Evolutionary conservation across 2,113 vertebrate species (phyloP), one percentile per base, ranked within the genome.

Genomic region (Anas platyrhynchos): DNA sequence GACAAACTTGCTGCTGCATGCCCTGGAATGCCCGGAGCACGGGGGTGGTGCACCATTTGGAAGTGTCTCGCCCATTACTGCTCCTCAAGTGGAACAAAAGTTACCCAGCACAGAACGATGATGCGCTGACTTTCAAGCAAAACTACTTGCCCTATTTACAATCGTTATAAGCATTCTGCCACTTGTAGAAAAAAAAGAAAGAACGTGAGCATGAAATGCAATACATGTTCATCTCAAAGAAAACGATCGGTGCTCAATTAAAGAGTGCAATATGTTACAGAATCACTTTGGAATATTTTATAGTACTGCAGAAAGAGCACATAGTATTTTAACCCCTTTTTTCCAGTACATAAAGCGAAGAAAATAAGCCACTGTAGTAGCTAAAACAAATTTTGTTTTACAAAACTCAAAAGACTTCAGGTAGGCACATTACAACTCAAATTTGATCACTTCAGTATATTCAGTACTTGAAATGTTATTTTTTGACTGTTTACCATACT

Each of bases 11-110:
- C 54, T 32, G 36, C 56, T 21, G 48, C 73, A 18, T 2, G 83
- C 61, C 1, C 2, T 0, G n/a, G 59, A 58, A 44, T 3, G 54
- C 67, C 66, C 14, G 1, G 2, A 50, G 63, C 6, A 0, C 0
- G 5, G 69, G 62, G 69, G 44, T 9, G 4, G 50, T 11, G 0
- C 31, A 4, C 21, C 2, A 27, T 11, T n/a, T 23, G 38, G 32
- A 36, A 20, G 27, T 8, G 7, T 16, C 63, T 54, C 6, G 0
- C 18, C 13, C 4, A 16, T 29, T 32, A 14, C 58, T 38, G 41
- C 50, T 79, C 50, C 55, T 54, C 67, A 16, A 38, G 44, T 12
- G 31, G 41, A 32, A 43, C 61, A 59, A 5, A 16, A 54, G 44
- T 16, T 9, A 25, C 20, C 3, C 27, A 6, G 73, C 38, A 4